phyloP scores from a whole-genome alignment of 2,113 vertebrate genomes.

The Carassius auratus region DNA sequence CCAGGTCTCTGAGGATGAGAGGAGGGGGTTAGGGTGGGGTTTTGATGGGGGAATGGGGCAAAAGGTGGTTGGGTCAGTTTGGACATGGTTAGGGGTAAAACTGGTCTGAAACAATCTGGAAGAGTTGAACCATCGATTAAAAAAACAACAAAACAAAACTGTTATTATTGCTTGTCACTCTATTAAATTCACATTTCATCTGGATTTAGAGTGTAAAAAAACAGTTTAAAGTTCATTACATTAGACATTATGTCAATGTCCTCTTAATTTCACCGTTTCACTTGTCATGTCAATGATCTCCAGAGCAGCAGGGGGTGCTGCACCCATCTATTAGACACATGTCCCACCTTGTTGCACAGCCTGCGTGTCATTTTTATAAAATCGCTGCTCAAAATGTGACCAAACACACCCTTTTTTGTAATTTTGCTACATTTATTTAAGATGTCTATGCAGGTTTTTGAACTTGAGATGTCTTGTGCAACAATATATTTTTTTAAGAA shows the following conservation, averaged over 20 bases:
- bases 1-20: conserved; percentile 74
- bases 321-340: too few species aligned
- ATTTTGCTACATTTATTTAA: not conserved
- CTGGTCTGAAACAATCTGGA: not conserved
- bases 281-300: not conserved
- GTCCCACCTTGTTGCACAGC: too few species aligned
- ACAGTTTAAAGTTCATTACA: not conserved
- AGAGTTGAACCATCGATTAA: not conserved
- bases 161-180: not conserved
- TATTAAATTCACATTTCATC: not conserved
- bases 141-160: not conserved
- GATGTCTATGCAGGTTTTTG: not conserved
- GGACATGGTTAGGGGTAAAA: conserved; percentile 8
- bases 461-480: not conserved
- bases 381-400: not conserved
- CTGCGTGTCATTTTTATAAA: too few species aligned
- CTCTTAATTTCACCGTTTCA: not conserved
- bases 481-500: not conserved
- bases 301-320: too few species aligned
- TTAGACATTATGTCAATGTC: not conserved
- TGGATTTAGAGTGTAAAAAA: not conserved
- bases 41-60: conserved; percentile 58
- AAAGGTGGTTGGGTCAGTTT: conserved; percentile 1
- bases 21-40: conserved; percentile 1
- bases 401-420: not conserved